Conservation (phyloP, 37 sponge, comb jelly and placozoan genomes). For the Dysidea cf. avara region DNA sequence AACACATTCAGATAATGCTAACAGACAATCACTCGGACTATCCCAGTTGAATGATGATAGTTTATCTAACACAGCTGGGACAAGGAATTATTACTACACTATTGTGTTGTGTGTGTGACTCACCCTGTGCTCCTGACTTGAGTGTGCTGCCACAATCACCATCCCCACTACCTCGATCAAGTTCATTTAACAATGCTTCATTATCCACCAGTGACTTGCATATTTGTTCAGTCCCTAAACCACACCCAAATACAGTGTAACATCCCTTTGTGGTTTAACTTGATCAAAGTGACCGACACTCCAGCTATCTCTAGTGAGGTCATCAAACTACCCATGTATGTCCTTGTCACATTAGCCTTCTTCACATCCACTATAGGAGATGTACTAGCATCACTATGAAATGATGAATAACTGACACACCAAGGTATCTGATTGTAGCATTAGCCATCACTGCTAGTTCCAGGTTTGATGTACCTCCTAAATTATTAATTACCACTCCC, state of each 20-base stretch:
- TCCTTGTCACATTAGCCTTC: slow-evolving; percentile 48
- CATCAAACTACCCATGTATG: slow-evolving; percentile 72
- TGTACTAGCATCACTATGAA: background rate
- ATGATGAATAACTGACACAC: slow-evolving; percentile 12
- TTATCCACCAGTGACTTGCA: slow-evolving; percentile 39
- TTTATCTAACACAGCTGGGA: too few relatives aligned
- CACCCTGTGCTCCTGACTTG: slow-evolving; percentile 54
- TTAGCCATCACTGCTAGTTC: slow-evolving; percentile 79
- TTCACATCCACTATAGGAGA: slow-evolving; percentile 26
- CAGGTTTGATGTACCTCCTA: slow-evolving; percentile 94
- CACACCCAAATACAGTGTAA: background rate
- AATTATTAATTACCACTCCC: slow-evolving; percentile 88
- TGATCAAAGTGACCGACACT: slow-evolving; percentile 83
- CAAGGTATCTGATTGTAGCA: slow-evolving; percentile 81
- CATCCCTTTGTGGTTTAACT: slow-evolving; percentile 2
- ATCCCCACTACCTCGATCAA: slow-evolving; percentile 92
- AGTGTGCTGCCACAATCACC: slow-evolving; percentile 95
- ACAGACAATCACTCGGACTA: slow-evolving; percentile 42
- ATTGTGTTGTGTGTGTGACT: background rate
- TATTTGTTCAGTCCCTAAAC: slow-evolving; percentile 1
- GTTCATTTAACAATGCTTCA: slow-evolving; percentile 74
- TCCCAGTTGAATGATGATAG: slow-evolving; percentile 55
- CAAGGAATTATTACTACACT: too few relatives aligned
- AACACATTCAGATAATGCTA: slow-evolving; percentile 39
- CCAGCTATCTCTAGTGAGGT: slow-evolving; percentile 98